phyloP scores from a whole-genome alignment of 2,888 invertebrate species.

The Eumacrocentrus americanus region DNA sequence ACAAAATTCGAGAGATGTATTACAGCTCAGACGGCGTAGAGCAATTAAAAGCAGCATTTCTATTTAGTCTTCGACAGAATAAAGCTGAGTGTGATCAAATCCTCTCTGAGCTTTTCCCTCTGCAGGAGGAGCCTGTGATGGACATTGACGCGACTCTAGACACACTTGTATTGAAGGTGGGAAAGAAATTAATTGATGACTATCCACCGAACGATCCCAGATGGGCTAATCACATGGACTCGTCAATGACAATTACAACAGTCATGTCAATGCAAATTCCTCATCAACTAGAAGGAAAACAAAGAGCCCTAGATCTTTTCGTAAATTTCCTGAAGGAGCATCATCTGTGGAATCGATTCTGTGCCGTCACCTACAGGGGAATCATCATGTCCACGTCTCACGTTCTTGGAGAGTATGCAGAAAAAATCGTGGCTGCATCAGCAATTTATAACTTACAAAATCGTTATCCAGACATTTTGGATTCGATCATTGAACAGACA shows the following conservation, averaged over 20 bases:
- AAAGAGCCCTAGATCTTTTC: constrained; percentile 78
- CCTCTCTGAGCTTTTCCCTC: constrained; percentile 62
- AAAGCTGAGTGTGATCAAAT: constrained; percentile 62
- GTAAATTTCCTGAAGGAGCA: constrained; percentile 76
- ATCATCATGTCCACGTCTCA: constrained; percentile 65
- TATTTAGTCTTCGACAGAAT: constrained; percentile 53
- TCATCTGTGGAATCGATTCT: constrained; percentile 69
- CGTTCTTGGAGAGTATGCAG: constrained; percentile 75
- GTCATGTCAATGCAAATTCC: constrained; percentile 78
- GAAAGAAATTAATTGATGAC: constrained; percentile 83
- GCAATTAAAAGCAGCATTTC: constrained; percentile 57
- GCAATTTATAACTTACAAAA: constrained; percentile 71
- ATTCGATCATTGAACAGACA: constrained; percentile 49
- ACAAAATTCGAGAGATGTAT: constrained; percentile 56
- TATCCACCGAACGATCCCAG: constrained; percentile 87
- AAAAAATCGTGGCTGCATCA: constrained; percentile 78
- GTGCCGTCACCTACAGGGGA: constrained; percentile 62
- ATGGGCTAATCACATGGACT: constrained; percentile 66
- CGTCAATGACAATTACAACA: constrained; percentile 55
- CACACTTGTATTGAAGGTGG: constrained; percentile 71
- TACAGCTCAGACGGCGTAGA: constrained; percentile 52
- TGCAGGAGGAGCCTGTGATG: constrained; percentile 58
- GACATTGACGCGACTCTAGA: constrained; percentile 65
- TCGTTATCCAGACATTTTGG: constrained; percentile 59
- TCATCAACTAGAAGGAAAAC: constrained; percentile 88